Evolutionary conservation across 2,113 vertebrate species (phyloP), one percentile per base, ranked within the genome.

Genomic region (Callorhinus ursinus): DNA sequence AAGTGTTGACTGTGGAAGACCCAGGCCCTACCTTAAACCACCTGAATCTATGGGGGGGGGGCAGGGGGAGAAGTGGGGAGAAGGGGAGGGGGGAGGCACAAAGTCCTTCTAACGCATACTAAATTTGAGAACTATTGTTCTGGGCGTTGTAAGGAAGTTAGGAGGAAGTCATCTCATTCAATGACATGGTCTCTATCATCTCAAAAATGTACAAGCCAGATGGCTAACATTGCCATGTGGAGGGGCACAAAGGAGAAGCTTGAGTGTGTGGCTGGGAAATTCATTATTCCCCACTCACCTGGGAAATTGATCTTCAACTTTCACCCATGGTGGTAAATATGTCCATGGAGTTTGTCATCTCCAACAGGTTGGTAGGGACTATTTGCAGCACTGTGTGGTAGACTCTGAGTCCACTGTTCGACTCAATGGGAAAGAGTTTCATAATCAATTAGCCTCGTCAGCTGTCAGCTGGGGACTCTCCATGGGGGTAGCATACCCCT

Each of bases 31-130:
- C 21, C 16, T 31, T 24, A 21, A 28, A n/a, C 1, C 49, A 13
- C 24, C 31, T 88, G 19, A 49, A 14, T 24, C 57, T 21, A 5
- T 65, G 39, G 1, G 15, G 46, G 7, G 2, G 14, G 42, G 42
- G 42, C 7, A 7, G 46, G 46, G 46, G 46, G 46, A 46, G 46
- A 9, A 46, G 46, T 1, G 46, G 46, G 46, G 46, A 46, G 46
- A 9, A 46, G 0, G 15, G 46, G 7, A 1, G 8, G 28, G 14
- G 19, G 28, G 39, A 1, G 13, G 19, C 33, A 2, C 4, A 19
- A 19, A 14, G 10, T 71, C 22, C 79, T 82, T 90, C 39, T 74
- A 77, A 95, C 12, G 21, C 22, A 94, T 15, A 33, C 12, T 39
- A 4, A 39, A 57, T 92, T 39, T 83, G 9, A 95, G 31, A 85